Conservation (phyloP, 1,140 invertebrate genomes). For the Nasonia vitripennis region DNA sequence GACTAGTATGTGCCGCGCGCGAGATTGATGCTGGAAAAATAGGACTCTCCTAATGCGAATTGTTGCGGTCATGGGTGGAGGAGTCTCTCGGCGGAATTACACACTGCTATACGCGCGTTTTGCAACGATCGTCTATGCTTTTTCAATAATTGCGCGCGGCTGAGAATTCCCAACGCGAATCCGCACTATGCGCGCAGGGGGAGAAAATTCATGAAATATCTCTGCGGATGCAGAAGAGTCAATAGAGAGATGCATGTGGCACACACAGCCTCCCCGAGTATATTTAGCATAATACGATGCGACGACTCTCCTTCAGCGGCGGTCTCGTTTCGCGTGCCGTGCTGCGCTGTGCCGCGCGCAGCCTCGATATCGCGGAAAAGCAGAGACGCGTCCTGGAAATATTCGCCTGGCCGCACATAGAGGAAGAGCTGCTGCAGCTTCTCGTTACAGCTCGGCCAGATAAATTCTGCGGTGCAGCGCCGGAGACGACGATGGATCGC, state of each 20-base stretch:
- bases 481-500: constrained; percentile 32
- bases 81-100: background rate
- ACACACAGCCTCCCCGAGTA: background rate
- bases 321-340: constrained; percentile 13
- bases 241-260: constrained; percentile 1
- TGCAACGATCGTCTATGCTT: background rate
- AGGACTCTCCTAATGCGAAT: constrained; percentile 20
- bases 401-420: background rate
- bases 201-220: background rate
- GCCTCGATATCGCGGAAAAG: background rate
- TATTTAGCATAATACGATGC: constrained; percentile 43
- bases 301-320: constrained; percentile 24
- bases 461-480: constrained; percentile 35
- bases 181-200: too few relatives aligned
- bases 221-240: background rate
- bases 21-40: constrained; percentile 25
- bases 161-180: background rate
- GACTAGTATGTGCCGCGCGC: background rate
- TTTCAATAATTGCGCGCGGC: background rate
- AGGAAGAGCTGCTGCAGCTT: background rate
- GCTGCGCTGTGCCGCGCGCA: background rate
- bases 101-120: background rate
- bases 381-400: constrained; percentile 4
- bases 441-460: constrained; percentile 22
- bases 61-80: constrained; percentile 16